phyloP scores from a whole-genome alignment of 2,888 invertebrate species.

The Oxyscelio sp. region DNA sequence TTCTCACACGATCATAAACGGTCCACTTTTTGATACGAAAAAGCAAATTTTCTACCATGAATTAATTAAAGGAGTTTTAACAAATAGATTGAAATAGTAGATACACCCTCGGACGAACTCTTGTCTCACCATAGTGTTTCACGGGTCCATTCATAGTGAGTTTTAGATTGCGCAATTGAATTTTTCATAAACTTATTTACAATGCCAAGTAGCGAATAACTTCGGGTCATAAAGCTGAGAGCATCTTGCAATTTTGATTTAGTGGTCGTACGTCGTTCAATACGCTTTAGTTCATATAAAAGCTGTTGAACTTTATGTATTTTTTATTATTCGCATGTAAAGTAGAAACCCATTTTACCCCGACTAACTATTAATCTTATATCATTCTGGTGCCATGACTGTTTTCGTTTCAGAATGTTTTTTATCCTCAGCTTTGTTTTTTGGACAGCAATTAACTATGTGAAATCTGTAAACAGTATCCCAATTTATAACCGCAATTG shows the following conservation, averaged over 20 bases:
- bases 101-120: slow-evolving; percentile 74
- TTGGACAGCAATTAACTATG: no score
- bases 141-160: slow-evolving; percentile 10
- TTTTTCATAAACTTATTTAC: background rate
- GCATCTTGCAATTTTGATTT: slow-evolving; percentile 46
- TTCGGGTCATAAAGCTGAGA: slow-evolving; percentile 18
- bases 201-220: slow-evolving; percentile 10
- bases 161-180: background rate
- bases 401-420: no score
- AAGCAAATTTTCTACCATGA: slow-evolving; percentile 86
- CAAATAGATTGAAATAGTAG: slow-evolving; percentile 51
- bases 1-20: slow-evolving; percentile 79
- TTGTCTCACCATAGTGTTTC: slow-evolving; percentile 59
- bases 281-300: slow-evolving; percentile 25
- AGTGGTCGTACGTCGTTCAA: slow-evolving; percentile 30
- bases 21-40: slow-evolving; percentile 86
- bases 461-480: no score
- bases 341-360: no score
- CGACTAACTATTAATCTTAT: no score
- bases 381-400: no score
- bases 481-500: no score
- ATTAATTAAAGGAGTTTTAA: slow-evolving; percentile 70
- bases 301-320: background rate
- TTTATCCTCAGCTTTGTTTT: no score
- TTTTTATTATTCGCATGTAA: slow-evolving; percentile 13